phyloP scores from a whole-genome alignment of 2,797 vertebrate species.

The Artibeus jamaicensis region DNA sequence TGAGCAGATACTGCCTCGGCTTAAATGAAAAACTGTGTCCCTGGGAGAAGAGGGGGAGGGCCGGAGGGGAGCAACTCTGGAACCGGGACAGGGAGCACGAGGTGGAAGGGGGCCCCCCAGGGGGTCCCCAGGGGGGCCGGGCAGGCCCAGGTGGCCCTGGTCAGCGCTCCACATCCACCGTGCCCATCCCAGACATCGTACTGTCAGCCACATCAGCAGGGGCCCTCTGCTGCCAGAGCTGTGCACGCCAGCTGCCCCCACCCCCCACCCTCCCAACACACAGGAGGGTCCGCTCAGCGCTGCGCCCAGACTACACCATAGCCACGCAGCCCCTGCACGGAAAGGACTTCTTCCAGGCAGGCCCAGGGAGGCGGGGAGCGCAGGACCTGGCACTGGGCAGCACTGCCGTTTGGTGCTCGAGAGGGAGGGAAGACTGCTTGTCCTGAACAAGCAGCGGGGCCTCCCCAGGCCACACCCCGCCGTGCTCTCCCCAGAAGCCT shows the following conservation, averaged over 20 bases:
- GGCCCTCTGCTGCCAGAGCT: not conserved
- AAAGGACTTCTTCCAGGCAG: not conserved
- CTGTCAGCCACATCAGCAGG: not conserved
- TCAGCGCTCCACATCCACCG: not conserved
- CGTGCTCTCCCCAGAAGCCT: not conserved
- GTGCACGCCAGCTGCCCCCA: not conserved
- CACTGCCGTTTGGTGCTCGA: not conserved
- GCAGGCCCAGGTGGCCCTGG: not conserved
- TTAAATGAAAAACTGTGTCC: slow-evolving; percentile 59
- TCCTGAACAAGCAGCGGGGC: not conserved
- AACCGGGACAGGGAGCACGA: not conserved
- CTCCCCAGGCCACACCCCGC: not conserved
- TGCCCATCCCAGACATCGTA: not conserved
- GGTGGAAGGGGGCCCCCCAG: not conserved
- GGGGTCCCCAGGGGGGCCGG: not conserved
- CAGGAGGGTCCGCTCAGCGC: not conserved
- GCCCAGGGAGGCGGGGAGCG: not conserved
- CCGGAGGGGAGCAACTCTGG: fast-evolving
- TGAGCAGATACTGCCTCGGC: slow-evolving; percentile 30
- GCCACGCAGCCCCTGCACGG: not conserved
- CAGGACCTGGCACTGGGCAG: not conserved
- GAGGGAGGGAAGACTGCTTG: not conserved
- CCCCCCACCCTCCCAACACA: not conserved
- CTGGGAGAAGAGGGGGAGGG: not conserved
- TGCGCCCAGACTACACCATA: not conserved